A percentile compares a stretch with the other conserved stretches of the same genome.
phyloP scores from a whole-genome alignment of 2,888 invertebrate genomes.

The Drosophila sordidula region DNA sequence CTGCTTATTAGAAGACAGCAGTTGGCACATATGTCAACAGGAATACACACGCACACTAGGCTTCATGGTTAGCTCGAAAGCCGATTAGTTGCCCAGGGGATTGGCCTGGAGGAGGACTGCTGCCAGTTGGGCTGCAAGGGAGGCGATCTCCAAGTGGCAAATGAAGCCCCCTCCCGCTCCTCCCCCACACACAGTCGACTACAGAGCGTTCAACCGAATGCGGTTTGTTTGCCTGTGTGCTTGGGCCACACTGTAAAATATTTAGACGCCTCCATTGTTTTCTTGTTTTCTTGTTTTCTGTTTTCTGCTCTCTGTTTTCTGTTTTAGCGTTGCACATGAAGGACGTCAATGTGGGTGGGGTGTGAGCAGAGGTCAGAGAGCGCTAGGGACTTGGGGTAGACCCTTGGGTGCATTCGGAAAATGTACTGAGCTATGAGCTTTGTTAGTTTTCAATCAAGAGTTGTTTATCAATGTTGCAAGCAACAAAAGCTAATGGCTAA shows the following conservation, averaged over 20 bases:
- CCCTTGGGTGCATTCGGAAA: conserved; percentile 60
- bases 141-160: conserved; percentile 18
- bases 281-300: conserved; percentile 15
- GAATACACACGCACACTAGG: neutral
- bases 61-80: conserved; percentile 37
- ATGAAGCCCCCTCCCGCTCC: neutral
- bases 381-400: neutral
- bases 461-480: conserved; percentile 67
- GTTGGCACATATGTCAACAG: conserved; percentile 36
- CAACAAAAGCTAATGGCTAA: conserved; percentile 70
- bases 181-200: neutral
- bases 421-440: conserved; percentile 63
- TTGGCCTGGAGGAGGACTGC: neutral
- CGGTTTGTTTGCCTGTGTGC: conserved; percentile 19
- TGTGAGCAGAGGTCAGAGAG: neutral
- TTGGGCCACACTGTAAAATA: conserved; percentile 43
- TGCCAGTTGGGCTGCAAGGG: neutral
- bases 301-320: conserved; percentile 27
- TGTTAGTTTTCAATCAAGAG: conserved; percentile 80
- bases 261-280: conserved; percentile 54
- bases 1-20: conserved; percentile 1
- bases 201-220: conserved; percentile 14
- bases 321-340: conserved; percentile 14
- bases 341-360: conserved; percentile 12
- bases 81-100: conserved; percentile 47